These are phyloP conservation scores for Mormyrus proboscirostris DNA, from an alignment of 2,797 vertebrate species.

Conservation along the genomic window DNA sequence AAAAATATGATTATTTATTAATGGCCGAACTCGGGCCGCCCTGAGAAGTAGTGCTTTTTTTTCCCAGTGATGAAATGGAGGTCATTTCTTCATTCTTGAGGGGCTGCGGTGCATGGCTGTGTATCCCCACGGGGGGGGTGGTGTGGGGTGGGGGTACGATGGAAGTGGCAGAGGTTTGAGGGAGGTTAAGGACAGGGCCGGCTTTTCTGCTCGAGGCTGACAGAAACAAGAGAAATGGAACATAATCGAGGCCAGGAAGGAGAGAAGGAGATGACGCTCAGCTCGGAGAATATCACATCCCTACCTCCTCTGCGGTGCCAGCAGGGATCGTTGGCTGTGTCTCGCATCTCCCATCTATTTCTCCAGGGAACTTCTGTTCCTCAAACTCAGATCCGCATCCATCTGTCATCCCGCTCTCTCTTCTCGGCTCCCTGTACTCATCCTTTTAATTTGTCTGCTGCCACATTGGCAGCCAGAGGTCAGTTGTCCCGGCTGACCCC, in stretches of 20 bases:
- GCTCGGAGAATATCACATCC: not conserved
- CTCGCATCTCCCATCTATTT: not conserved
- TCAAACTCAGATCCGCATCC: not conserved
- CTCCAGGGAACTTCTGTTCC: not conserved
- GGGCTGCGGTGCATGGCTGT: not conserved
- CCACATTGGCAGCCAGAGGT: not conserved
- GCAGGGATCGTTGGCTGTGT: not conserved
- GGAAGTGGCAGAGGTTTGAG: not conserved
- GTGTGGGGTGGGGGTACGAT: not conserved
- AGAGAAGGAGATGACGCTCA: not conserved
- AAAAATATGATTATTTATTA: not conserved
- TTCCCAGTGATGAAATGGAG: not conserved
- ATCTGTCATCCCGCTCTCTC: not conserved
- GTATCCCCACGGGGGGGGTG: not conserved
- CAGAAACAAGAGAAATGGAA: slow-evolving; percentile 1
- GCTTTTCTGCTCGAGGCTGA: not conserved
- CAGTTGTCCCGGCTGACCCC: not conserved
- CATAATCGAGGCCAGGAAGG: not conserved
- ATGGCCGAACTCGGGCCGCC: not conserved
- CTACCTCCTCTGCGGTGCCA: not conserved
- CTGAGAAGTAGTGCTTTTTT: not conserved
- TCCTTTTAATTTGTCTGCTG: not conserved
- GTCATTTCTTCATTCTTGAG: not conserved
- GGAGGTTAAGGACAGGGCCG: not conserved
- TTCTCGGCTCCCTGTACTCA: not conserved